Evolutionary conservation across 2,888 invertebrate genomes (phyloP), one percentile per base, ranked within the genome.

Genomic region (Pheosia gnoma): DNA sequence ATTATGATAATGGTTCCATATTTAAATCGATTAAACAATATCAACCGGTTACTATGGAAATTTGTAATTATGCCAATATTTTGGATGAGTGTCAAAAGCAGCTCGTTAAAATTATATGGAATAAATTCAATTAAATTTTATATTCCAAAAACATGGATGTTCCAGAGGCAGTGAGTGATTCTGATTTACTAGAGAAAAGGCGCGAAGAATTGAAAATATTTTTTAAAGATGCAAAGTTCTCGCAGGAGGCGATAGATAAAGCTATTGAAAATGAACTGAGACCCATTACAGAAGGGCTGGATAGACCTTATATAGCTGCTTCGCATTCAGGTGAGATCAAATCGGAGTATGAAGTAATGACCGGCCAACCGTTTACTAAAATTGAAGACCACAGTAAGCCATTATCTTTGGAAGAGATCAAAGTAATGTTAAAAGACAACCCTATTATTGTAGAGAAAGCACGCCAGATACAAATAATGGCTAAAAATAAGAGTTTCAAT

Each of bases 301-400:
- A 80, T 65, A 74, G 72, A 52, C 86, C 90, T 25, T 93, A 93
- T 55, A 93, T 93, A 68, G 79, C 86, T 13, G 88, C 93, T n/a
- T 88, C 89, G 3, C 71, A 67, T 37, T 67, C 84, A 11, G 90
- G 88, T 0, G 81, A 84, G 66, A 71, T 88, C 1, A 88, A 86
- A 71, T 84, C 91, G 0, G 93, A 93, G 65, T 89, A 88, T 66
- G 93, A 93, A 70, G 89, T 93, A 5, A 91, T 93, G 93, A 84
- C 88, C 51, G 93, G 93, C 0, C 93, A 93, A 67, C 93, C 93
- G 3, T 93, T 93, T 67, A 90, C 90, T 6, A 70, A 84, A 59
- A 70, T 92, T 53, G 86, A 84, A 54, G 88, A 90, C 58, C 75
- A 80, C n/a, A 83, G 75, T 39, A 86, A 78, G 60, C 92, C 91